Evolutionary conservation across 2,888 invertebrate species (phyloP), one percentile per base, ranked within the genome.

Genomic region (Tridacna gigas): DNA sequence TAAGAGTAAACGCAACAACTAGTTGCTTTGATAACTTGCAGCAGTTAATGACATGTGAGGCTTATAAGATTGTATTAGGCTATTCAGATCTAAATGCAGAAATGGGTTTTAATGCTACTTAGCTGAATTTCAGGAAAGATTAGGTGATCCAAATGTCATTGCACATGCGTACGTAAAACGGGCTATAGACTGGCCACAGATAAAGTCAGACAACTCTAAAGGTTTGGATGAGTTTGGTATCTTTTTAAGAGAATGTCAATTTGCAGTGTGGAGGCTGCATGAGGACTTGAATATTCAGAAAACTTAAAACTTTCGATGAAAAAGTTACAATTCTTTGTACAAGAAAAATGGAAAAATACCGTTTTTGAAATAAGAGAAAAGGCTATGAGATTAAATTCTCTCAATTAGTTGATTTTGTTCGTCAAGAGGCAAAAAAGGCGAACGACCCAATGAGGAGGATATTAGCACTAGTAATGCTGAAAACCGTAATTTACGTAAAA

Each of bases 91-190:
- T 65, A 15, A 15, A 15, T 22, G 65, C 65, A 15, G 73, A 73
- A 56, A 56, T 47, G 15, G 84, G 75, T 5, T 80, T 65, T 51
- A 69, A 65, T n/a, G 61, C 79, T n/a, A 18, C 71, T 9, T 61
- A 47, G 20, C 63, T 7, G 78, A 78, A 56, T 74, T 80, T 47
- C 56, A 78, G 11, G 79, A 82, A 18, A 28, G 80, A 11, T 86
- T 80, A 65, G 86, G 83, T 15, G 83, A 86, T 20, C 18, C 56
- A 20, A 11, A 56, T 15, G 37, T 37, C 37, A 37, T 37, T 7
- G 37, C 37, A 7, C 60, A 77, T 37, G 37, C 2, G 9, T 5
- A 56, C 20, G 56, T 56, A 15, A 56, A 56, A 20, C 15, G 20
- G 20, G 11, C 20, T 20, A 5, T 22, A 22, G 69, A 69, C 18